These are phyloP conservation scores for Nephrocerus scutellatus DNA, from an alignment of 2,888 invertebrate species.

Conservation along the genomic window DNA sequence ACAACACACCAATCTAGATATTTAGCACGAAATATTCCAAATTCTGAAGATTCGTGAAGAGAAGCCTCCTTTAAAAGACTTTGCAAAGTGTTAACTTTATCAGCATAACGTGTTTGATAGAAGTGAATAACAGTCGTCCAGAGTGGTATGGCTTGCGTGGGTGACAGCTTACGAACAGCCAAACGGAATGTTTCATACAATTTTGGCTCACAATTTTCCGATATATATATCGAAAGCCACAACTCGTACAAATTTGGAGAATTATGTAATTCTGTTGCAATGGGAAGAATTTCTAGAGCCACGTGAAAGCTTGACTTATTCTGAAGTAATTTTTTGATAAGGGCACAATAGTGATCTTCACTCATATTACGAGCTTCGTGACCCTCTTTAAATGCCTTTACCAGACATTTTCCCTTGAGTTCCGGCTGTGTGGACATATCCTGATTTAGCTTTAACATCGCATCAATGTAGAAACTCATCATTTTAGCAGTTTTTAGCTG, in stretches of 20 bases:
- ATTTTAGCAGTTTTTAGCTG: slow-evolving; percentile 49
- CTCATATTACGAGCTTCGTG: slow-evolving; percentile 48
- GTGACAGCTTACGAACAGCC: slow-evolving; percentile 32
- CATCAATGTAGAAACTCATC: slow-evolving; percentile 54
- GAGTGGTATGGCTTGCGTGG: slow-evolving; percentile 26
- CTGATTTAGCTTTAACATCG: slow-evolving; percentile 51
- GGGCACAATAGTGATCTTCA: slow-evolving; percentile 50
- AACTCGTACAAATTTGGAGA: slow-evolving; percentile 52
- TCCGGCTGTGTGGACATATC: slow-evolving; percentile 47
- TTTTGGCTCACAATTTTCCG: slow-evolving; percentile 43
- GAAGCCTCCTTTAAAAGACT: slow-evolving; percentile 35
- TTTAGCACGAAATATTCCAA: slow-evolving; percentile 32
- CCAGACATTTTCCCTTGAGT: slow-evolving; percentile 50
- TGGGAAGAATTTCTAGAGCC: too few relatives aligned
- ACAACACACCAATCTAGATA: slow-evolving; percentile 34
- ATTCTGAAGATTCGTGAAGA: slow-evolving; percentile 28
- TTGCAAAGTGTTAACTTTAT: slow-evolving; percentile 27
- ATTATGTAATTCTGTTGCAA: slow-evolving; percentile 48
- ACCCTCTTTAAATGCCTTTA: slow-evolving; percentile 49
- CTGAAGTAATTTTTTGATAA: too few relatives aligned
- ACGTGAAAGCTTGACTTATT: too few relatives aligned
- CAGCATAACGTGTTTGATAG: slow-evolving; percentile 33
- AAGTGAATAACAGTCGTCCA: slow-evolving; percentile 37
- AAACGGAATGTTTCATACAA: slow-evolving; percentile 46
- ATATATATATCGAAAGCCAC: slow-evolving; percentile 48